phyloP scores from a whole-genome alignment of 2,888 invertebrate genomes.

The Drosophila barbarae region DNA sequence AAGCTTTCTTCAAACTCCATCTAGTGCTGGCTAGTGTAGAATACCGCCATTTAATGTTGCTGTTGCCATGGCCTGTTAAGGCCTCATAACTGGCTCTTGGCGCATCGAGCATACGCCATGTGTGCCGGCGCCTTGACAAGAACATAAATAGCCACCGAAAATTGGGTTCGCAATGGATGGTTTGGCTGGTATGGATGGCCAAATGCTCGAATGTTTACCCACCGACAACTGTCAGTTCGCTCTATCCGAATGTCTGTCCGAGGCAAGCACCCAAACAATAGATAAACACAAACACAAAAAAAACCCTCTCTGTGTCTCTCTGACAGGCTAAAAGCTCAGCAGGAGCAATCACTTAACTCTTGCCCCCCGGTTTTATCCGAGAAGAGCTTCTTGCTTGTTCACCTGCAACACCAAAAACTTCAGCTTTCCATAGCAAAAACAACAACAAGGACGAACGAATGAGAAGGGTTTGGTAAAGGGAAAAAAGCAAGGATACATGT shows the following conservation, averaged over 20 bases:
- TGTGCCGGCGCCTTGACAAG: constrained; percentile 42
- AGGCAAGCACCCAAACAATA: constrained; percentile 14
- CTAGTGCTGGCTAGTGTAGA: background rate
- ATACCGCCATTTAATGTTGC: constrained; percentile 7
- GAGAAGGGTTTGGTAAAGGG: background rate
- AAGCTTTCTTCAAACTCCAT: background rate
- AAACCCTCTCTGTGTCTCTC: background rate
- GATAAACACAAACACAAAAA: constrained; percentile 29
- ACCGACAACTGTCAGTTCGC: constrained; percentile 36
- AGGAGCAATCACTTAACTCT: constrained; percentile 64
- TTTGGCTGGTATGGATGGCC: background rate
- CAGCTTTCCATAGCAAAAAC: background rate
- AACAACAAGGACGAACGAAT: background rate
- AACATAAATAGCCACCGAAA: constrained; percentile 36
- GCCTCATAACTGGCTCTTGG: constrained; percentile 53
- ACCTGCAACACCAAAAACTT: constrained; percentile 17
- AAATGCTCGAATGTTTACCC: constrained; percentile 23
- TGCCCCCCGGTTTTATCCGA: constrained; percentile 2
- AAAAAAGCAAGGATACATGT: background rate
- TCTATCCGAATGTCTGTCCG: constrained; percentile 23
- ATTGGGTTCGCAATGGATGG: constrained; percentile 9
- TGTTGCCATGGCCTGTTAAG: constrained; percentile 66
- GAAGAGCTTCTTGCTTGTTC: constrained; percentile 18
- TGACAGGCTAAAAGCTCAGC: constrained; percentile 49
- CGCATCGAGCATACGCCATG: constrained; percentile 56